Base-by-base conservation (phyloP, 2,888 invertebrate genomes). In the Nowickia ferox region DNA sequence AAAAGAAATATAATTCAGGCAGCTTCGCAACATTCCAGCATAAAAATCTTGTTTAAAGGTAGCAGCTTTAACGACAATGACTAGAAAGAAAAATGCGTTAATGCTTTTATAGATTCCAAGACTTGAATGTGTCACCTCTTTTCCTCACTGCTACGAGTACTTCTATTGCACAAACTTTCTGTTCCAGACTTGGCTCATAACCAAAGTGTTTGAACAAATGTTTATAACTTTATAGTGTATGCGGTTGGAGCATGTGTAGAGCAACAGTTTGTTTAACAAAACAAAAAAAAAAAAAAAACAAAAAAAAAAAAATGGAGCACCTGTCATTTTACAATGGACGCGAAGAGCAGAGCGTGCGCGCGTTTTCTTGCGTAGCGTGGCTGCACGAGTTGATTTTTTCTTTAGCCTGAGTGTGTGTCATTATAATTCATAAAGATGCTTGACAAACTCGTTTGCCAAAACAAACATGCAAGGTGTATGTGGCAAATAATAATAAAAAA, bases 221-320 rank as follows among this genome's bases (percentile, higher is more conserved):
- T 85, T 85, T 82, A 48, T 75, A 46, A 55, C 59, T 78, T 74
- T 42, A 53, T 63, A 51, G 51, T 6, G 46, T 17, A 48, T 13
- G n/a, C 13, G 19, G 53, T 55, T 11, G 10, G 59, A 55, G 55
- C 53, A 19, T 72, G 57, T 59, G 42, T 65, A 38, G 22, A 63
- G 74, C 57, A 55, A 51, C 30, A 57, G 65, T 57, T 76, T 78
- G 57, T 22, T 13, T 15, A 59, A 38, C 30, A 57, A 30, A n/a
- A n/a, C n/a, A n/a, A n/a, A n/a, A n/a, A n/a, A n/a, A 55, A 55
- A 55, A 55, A 51, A 53, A 19, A 53, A 53, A 22, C 1, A 48
- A 48, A 5, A 38, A 71, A 61, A 30, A 59, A 85, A 77, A 88
- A 87, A 88, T 87, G 86, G 88, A 88, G 88, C 88, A 88, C 88